Evolutionary conservation across 2,888 invertebrate genomes (phyloP).

Genomic region (Scaptomyza tumidula): DNA sequence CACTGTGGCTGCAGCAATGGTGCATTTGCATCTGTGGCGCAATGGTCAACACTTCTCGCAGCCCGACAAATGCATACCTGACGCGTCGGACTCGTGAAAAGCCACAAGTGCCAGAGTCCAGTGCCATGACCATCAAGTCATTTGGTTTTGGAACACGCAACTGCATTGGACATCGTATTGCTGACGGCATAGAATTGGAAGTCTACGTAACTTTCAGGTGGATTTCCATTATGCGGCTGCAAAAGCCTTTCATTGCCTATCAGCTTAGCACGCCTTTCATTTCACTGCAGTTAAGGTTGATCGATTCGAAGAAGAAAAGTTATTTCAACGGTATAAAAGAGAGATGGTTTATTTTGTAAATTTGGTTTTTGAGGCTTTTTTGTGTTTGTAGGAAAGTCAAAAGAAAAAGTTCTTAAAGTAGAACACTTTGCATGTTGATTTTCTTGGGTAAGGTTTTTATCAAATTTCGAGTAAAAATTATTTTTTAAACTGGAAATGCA

Average conservation of each 20-base stretch:
- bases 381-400: too few relatives aligned
- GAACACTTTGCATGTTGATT: too few relatives aligned
- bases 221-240: conserved; percentile 82
- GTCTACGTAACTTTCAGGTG: conserved; percentile 83
- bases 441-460: too few relatives aligned
- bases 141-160: conserved; percentile 84
- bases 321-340: background rate
- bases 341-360: too few relatives aligned
- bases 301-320: conserved; percentile 42
- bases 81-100: conserved; percentile 88
- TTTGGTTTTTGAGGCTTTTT: too few relatives aligned
- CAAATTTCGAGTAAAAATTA: too few relatives aligned
- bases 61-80: conserved; percentile 88
- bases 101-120: conserved; percentile 70
- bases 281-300: conserved; percentile 82
- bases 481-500: too few relatives aligned
- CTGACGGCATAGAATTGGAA: conserved; percentile 89
- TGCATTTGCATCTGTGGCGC: conserved; percentile 87
- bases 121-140: conserved; percentile 85
- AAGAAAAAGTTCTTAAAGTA: too few relatives aligned
- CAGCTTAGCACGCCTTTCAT: conserved; percentile 80
- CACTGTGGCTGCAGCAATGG: conserved; percentile 89
- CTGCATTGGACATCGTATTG: conserved; percentile 89
- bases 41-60: conserved; percentile 88
- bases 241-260: conserved; percentile 63